phyloP scores from a whole-genome alignment of 1,140 invertebrate genomes.

The Dryas iulia region DNA sequence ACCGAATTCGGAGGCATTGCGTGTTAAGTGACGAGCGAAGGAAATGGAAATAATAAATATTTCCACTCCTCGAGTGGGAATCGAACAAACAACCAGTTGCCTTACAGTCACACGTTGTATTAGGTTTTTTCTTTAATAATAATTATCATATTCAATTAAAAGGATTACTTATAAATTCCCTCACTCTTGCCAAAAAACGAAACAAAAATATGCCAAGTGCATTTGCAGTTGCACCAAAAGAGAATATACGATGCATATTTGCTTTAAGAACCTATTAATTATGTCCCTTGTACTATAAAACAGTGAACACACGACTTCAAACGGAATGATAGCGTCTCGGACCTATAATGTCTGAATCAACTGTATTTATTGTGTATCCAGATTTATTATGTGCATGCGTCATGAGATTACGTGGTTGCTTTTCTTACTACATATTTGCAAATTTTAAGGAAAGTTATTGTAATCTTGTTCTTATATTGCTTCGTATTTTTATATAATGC shows the following conservation, averaged over 20 bases:
- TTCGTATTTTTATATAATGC: background rate
- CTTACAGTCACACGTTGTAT: too few species aligned
- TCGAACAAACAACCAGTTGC: too few species aligned
- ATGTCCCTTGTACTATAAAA: background rate
- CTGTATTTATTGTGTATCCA: background rate
- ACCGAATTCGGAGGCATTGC: too few species aligned
- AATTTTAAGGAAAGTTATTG: background rate
- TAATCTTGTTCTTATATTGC: background rate
- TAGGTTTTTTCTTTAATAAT: too few species aligned
- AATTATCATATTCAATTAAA: too few species aligned
- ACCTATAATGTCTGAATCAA: background rate
- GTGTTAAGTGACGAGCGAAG: too few species aligned
- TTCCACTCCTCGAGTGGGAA: too few species aligned
- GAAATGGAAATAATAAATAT: too few species aligned
- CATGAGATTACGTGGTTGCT: background rate
- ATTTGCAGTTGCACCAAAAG: background rate
- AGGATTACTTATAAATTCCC: background rate
- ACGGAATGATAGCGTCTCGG: background rate
- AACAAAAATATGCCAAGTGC: background rate
- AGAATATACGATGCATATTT: background rate
- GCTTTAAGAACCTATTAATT: background rate
- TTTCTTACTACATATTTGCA: background rate
- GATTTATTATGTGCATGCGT: background rate
- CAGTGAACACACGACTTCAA: background rate
- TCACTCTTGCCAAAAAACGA: background rate